Evolutionary conservation across 2,113 vertebrate genomes (phyloP).

Genomic region (Chaenogobius annularis): DNA sequence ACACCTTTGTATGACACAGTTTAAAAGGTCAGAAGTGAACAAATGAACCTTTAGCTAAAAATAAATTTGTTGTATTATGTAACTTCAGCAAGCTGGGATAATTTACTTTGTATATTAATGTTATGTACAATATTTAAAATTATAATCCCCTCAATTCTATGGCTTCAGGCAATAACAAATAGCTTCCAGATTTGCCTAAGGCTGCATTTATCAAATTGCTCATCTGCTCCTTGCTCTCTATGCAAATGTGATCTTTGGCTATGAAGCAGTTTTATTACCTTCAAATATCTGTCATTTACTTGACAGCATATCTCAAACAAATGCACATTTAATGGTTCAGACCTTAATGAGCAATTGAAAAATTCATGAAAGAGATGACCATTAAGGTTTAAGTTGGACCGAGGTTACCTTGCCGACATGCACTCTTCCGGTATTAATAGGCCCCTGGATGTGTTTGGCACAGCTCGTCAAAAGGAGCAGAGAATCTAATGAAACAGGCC

Average conservation of each 20-base stretch:
- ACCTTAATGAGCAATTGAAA: slow-evolving; percentile 60
- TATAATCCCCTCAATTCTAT: slow-evolving; percentile 17
- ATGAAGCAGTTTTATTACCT: slow-evolving; percentile 38
- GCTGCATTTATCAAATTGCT: slow-evolving; percentile 57
- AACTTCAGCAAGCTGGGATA: background rate
- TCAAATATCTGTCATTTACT: slow-evolving; percentile 36
- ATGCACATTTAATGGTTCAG: slow-evolving; percentile 49
- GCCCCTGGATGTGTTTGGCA: slow-evolving; percentile 63
- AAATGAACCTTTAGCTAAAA: too few species aligned
- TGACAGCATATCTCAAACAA: slow-evolving; percentile 42
- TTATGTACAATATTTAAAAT: slow-evolving; percentile 15
- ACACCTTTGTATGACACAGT: too few species aligned
- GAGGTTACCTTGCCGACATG: slow-evolving; percentile 47
- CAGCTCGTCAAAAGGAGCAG: slow-evolving; percentile 60
- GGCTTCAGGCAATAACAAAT: slow-evolving; percentile 57
- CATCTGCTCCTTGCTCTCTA: slow-evolving; percentile 43
- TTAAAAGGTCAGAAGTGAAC: too few species aligned
- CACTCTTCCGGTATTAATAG: slow-evolving; percentile 57
- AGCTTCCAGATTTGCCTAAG: slow-evolving; percentile 37
- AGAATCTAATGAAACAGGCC: slow-evolving; percentile 59
- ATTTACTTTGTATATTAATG: background rate
- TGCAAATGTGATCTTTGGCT: slow-evolving; percentile 45
- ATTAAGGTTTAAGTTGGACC: slow-evolving; percentile 51
- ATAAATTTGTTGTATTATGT: too few species aligned
- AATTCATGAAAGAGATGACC: slow-evolving; percentile 57